Evolutionary conservation across 2,888 invertebrate genomes (phyloP).

Genomic region (Icerya purchasi): DNA sequence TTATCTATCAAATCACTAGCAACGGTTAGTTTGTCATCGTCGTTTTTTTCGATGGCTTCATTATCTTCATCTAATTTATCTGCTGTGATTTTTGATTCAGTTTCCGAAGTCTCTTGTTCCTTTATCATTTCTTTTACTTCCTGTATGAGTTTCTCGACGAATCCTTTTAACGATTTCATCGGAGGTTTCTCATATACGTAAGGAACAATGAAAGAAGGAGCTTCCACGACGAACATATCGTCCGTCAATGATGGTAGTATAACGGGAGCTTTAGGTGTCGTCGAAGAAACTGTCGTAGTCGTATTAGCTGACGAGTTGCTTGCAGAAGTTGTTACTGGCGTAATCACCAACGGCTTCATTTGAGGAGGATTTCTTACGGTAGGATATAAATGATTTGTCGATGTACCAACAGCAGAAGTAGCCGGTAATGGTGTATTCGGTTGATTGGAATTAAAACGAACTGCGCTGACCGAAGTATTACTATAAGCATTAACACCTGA

Average conservation of each 20-base stretch:
- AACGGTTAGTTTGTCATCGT: no score
- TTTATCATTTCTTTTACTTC: conserved; percentile 18
- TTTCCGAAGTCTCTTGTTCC: conserved; percentile 26
- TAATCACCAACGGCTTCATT: conserved; percentile 13
- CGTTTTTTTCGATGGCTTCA: not conserved
- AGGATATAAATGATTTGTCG: conserved; percentile 1
- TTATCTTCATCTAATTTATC: not conserved
- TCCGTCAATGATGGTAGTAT: conserved; percentile 67
- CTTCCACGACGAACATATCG: conserved; percentile 81
- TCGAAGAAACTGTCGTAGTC: conserved; percentile 21
- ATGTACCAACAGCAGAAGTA: not conserved
- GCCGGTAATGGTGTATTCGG: not conserved
- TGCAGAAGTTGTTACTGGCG: not conserved
- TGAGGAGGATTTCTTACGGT: conserved; percentile 8
- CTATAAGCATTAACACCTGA: not conserved
- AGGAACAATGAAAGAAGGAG: conserved; percentile 79
- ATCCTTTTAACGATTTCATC: conserved; percentile 49
- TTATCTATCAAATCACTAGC: not conserved
- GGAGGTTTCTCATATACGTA: conserved; percentile 84
- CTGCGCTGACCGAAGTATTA: not conserved
- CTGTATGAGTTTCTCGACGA: conserved; percentile 38
- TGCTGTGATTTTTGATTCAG: conserved; percentile 15
- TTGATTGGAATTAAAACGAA: not conserved
- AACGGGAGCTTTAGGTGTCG: conserved; percentile 28
- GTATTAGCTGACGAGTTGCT: conserved; percentile 4